Conservation (phyloP, 1,140 invertebrate genomes). For the Ditylenchus dipsaci region DNA sequence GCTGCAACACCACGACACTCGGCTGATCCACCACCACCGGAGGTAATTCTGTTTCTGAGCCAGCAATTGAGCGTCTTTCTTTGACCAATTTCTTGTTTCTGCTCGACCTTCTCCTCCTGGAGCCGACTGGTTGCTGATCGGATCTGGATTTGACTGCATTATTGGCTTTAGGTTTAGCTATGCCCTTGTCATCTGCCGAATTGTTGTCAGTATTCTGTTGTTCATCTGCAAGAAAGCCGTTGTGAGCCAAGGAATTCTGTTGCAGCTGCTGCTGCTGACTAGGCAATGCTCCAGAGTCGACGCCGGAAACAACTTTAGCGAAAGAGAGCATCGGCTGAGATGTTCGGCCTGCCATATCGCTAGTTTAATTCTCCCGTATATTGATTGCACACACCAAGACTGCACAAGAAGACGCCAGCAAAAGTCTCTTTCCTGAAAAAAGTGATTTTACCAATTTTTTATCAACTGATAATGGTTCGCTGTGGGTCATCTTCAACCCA, state of each 20-base stretch:
- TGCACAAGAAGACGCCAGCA: too few species aligned
- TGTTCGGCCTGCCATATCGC: slow-evolving; percentile 1
- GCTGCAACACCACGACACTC: not conserved
- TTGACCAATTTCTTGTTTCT: not conserved
- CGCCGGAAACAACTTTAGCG: not conserved
- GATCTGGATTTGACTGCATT: too few species aligned
- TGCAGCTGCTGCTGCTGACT: not conserved
- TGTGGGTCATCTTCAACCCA: too few species aligned
- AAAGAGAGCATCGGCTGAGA: not conserved
- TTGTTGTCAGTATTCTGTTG: not conserved
- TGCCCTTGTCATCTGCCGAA: not conserved
- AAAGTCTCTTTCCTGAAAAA: too few species aligned
- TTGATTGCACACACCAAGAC: not conserved
- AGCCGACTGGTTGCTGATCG: too few species aligned
- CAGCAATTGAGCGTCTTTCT: not conserved
- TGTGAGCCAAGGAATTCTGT: not conserved
- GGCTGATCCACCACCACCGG: not conserved
- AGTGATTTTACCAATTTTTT: too few species aligned
- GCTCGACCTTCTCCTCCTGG: not conserved
- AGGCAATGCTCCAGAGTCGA: not conserved
- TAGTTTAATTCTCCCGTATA: not conserved
- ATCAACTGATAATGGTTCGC: too few species aligned
- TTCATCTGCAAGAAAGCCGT: not conserved
- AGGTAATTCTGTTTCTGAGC: not conserved
- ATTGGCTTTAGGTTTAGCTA: too few species aligned